Evolutionary conservation across 1,140 invertebrate genomes (phyloP).

Genomic region (Sminthurinus signatus): DNA sequence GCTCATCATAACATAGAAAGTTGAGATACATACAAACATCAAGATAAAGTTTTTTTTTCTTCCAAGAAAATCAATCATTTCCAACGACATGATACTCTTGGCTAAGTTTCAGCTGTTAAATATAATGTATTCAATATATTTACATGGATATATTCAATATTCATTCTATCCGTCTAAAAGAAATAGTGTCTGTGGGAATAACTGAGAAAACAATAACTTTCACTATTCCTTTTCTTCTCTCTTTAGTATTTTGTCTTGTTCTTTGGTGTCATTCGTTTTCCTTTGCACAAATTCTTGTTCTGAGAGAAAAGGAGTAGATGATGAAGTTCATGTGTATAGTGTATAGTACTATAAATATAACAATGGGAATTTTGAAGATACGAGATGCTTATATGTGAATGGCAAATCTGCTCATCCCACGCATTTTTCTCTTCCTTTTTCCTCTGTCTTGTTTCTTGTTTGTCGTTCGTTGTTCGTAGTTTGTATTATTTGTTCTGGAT

Average conservation of each 20-base stretch:
- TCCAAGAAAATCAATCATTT: conserved; percentile 6
- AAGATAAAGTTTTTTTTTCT: not conserved
- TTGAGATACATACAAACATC: not conserved
- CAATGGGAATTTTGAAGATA: too few relatives aligned
- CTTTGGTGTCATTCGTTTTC: not conserved
- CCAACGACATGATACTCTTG: conserved; percentile 2
- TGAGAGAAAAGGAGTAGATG: too few relatives aligned
- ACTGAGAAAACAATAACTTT: not conserved
- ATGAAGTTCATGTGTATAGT: too few relatives aligned
- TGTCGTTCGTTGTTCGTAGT: too few relatives aligned
- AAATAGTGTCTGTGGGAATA: not conserved
- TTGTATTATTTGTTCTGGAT: too few relatives aligned
- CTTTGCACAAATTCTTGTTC: not conserved
- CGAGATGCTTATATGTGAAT: too few relatives aligned
- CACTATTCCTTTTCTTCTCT: not conserved
- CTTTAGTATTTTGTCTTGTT: not conserved
- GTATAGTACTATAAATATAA: too few relatives aligned
- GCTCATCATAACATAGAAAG: not conserved
- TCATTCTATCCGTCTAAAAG: not conserved
- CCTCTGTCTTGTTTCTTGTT: too few relatives aligned
- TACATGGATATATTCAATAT: not conserved
- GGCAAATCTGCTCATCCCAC: too few relatives aligned
- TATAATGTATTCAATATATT: not conserved
- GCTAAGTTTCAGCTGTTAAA: not conserved
- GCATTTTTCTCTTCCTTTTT: too few relatives aligned